Conservation (phyloP, 2,797 vertebrate species). For the Falco cherrug region DNA sequence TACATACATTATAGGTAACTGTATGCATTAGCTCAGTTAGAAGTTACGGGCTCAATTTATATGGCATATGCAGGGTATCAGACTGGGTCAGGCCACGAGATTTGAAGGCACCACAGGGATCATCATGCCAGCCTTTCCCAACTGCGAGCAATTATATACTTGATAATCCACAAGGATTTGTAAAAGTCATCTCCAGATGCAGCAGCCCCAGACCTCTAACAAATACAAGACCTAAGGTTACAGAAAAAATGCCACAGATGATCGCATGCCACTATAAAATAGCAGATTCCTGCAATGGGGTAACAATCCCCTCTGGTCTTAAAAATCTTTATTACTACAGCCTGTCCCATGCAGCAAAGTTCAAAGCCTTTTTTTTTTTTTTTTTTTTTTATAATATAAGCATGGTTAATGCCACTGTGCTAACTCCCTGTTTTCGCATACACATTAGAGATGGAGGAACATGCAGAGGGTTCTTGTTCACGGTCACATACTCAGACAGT, state of each 20-base stretch:
- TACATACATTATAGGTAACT: neutral
- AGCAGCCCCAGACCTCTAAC: neutral
- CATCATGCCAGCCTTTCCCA: neutral
- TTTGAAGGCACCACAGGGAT: neutral
- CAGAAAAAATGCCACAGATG: neutral
- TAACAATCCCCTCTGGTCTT: neutral
- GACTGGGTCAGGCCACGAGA: neutral
- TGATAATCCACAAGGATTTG: neutral
- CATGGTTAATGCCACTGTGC: neutral
- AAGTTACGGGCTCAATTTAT: neutral
- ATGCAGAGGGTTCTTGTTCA: neutral
- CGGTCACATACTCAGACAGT: neutral
- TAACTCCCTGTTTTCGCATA: neutral
- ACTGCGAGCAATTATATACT: neutral
- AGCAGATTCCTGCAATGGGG: neutral
- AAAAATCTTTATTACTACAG: neutral
- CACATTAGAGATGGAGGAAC: neutral
- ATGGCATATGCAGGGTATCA: neutral
- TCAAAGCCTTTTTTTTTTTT: neutral
- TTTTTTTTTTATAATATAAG: neutral
- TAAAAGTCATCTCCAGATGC: neutral
- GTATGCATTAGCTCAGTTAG: neutral
- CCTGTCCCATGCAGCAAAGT: neutral
- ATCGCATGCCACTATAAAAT: accelerated
- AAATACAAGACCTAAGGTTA: neutral